phyloP scores from a whole-genome alignment of 2,888 invertebrate genomes.

The Cerastis rubricosa region DNA sequence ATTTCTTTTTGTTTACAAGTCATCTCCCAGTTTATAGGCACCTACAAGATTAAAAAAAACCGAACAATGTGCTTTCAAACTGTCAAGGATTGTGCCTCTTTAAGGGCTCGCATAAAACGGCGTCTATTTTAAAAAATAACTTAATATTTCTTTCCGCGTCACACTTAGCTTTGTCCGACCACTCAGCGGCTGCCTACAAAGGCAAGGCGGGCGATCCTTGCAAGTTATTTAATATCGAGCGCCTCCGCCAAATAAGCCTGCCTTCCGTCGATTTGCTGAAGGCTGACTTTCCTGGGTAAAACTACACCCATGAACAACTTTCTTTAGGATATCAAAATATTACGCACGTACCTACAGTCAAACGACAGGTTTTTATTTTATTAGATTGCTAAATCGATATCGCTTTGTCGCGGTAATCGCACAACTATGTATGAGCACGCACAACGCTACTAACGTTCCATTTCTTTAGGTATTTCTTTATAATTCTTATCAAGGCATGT shows the following conservation, averaged over 20 bases:
- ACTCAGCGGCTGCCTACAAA: conserved; percentile 32
- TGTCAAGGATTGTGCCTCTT: neutral
- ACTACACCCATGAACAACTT: conserved; percentile 12
- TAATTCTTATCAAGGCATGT: neutral
- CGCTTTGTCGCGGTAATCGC: conserved; percentile 25
- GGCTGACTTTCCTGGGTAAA: conserved; percentile 27
- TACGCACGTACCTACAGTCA: neutral
- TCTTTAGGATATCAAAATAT: conserved; percentile 2
- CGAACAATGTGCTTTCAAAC: neutral
- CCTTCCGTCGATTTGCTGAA: conserved; percentile 24
- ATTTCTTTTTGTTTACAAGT: neutral
- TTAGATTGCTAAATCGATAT: conserved; percentile 32
- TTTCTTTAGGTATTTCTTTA: neutral
- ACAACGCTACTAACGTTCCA: neutral
- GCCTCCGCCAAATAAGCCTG: conserved; percentile 36
- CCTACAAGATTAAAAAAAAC: neutral
- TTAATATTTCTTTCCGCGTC: conserved; percentile 30
- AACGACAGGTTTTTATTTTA: conserved; percentile 24
- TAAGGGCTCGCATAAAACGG: conserved; percentile 11
- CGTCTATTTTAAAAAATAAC: conserved; percentile 23
- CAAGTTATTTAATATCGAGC: conserved; percentile 67
- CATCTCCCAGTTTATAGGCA: neutral
- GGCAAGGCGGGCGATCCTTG: conserved; percentile 25
- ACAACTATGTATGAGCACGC: conserved; percentile 29
- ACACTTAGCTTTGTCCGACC: conserved; percentile 34